Conservation (phyloP, 2,113 vertebrate genomes). For the Corythaeola cristata region DNA sequence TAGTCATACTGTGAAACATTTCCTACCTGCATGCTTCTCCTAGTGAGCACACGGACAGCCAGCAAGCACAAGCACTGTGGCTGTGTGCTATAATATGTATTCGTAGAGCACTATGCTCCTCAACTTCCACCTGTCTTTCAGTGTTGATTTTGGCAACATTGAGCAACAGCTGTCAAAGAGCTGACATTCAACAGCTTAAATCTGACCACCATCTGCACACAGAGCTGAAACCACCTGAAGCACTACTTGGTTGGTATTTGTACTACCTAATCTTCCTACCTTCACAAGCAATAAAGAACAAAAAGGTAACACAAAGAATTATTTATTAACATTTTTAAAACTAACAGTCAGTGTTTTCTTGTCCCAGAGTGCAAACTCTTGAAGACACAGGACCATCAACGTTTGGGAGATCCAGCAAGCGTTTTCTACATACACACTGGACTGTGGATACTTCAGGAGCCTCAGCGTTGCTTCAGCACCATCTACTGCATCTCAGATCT, state of each 20-base stretch:
- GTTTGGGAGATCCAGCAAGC: neutral
- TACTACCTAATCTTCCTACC: neutral
- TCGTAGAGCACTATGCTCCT: neutral
- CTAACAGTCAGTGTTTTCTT: conserved; percentile 19
- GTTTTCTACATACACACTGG: neutral
- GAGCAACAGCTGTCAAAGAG: neutral
- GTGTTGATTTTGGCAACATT: neutral
- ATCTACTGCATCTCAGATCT: conserved; percentile 45
- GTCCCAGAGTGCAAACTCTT: neutral
- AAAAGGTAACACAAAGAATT: neutral
- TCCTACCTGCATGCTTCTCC: neutral
- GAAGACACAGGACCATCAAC: neutral
- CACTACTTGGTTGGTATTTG: neutral
- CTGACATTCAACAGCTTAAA: neutral
- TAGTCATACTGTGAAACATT: neutral
- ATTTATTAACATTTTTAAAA: conserved; percentile 53
- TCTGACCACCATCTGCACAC: neutral
- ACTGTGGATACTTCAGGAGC: conserved; percentile 2
- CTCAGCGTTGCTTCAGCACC: conserved; percentile 51
- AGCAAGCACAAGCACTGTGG: neutral
- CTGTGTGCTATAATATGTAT: neutral
- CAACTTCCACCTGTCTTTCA: neutral
- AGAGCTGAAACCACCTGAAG: neutral
- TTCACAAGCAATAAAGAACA: neutral
- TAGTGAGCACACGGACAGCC: neutral